Base-by-base conservation (phyloP, 2,888 invertebrate species). In the Eulithis prunata region DNA sequence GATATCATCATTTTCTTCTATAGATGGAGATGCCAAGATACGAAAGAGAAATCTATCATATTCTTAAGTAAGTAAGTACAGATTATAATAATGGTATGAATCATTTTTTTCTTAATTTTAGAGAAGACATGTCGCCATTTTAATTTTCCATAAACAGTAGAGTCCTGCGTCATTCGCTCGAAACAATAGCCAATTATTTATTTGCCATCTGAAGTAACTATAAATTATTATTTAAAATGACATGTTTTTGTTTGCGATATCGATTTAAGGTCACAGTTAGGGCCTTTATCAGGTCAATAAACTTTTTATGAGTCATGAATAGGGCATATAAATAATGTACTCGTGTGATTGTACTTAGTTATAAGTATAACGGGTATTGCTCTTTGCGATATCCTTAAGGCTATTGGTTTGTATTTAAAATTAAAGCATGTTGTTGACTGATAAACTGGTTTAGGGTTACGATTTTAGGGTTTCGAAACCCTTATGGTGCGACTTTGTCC, bases 231-330 rank as follows among this genome's bases (percentile, higher is more conserved):
- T 73, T 74, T 76, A 70, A 75, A 73, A 52, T 59, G 64, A 66
- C 68, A 64, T 73, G 74, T 77, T 74, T 75, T 76, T 74, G 72
- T 72, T 71, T 64, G 56, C 66, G 67, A 72, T 77, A 75, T 73
- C 71, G 75, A 69, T 75, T 78, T 78, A 80, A 84, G 80, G 83
- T 82, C 82, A 77, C 69, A 74, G 75, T 72, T 68, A 70, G 69
- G 60, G 51, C 58, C 75, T 76, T 82, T 86, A 86, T 85, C 85
- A 79, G 82, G 82, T 80, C 84, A 82, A 80, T 81, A 82, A 68
- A 76, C 84, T 82, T 82, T 83, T 82, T 80, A 82, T 83, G 81
- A 80, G 70, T 77, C 78, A 78, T 62, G 62, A 21, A 49, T 75
- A 73, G 71, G 72, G 75, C 75, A 76, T 49, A 49, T 76, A 21